Base-by-base conservation (phyloP, 2,797 vertebrate genomes). In the Coccyzus lansbergi region DNA sequence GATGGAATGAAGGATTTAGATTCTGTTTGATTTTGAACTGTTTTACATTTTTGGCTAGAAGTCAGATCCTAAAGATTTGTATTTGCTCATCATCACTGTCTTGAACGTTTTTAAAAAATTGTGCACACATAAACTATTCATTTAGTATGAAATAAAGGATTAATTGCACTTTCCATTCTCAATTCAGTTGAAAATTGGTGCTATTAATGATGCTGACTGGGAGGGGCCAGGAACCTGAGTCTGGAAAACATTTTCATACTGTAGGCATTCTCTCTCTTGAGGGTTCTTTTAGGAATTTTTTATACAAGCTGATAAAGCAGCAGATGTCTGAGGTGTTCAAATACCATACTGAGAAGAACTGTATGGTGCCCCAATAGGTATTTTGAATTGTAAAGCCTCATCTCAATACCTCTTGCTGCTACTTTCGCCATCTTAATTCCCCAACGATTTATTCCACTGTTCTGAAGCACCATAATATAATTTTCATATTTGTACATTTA, bases 1-100 rank as follows among this genome's bases (percentile, higher is more conserved):
- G 84, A 60, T 87, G 21, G n/a, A 94, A 92, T 67, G 62, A 67
- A 86, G 51, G 58, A 62, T 76, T 95, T 89, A 86, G 49, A 91
- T 94, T 89, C 62, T 83, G 24, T 82, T 77, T 85, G 69, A 55
- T 77, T 94, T 91, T 86, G 24, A 67, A 67, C 25, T 83, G 22
- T 51, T 87, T 92, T 88, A 72, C 8, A 33, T 70, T 92, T 86
- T 86, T 80, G 10, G 16, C 22, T 91, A 5, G 75, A 64, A 56
- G 19, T 65, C 15, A 85, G 44, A 83, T 77, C 24, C 3, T 78
- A 65, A 95, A 42, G 16, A 75, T 53, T n/a, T 62, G 7, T 31
- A 79, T 77, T 83, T 75, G 7, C 8, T 83, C n/a, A 46, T 60
- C 15, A 44, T 44, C 17, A 19, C 14, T 85, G 42, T 22, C 14